phyloP scores from a whole-genome alignment of 2,113 vertebrate genomes.

The Nibea coibor region DNA sequence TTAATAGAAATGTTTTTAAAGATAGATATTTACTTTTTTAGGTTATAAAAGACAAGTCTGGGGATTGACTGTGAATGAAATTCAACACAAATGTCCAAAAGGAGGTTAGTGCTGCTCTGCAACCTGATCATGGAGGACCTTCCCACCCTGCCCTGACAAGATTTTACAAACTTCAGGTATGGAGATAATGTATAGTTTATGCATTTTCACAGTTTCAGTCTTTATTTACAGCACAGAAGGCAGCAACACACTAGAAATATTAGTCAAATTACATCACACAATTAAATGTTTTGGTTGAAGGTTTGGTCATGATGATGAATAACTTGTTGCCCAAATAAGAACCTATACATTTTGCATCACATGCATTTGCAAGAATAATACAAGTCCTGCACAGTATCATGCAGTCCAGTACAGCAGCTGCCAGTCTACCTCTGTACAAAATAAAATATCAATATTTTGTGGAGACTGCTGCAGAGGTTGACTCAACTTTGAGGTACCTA shows the following conservation, averaged over 20 bases:
- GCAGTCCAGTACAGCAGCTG: background rate
- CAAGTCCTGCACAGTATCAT: background rate
- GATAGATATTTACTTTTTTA: background rate
- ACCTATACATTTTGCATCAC: background rate
- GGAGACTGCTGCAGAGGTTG: background rate
- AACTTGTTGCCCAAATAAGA: background rate
- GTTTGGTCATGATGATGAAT: background rate
- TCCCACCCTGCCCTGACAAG: background rate
- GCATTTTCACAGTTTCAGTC: background rate
- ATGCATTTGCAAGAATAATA: background rate
- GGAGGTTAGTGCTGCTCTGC: background rate
- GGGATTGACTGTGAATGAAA: conserved; percentile 2
- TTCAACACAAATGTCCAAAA: background rate
- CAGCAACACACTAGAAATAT: background rate
- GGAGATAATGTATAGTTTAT: background rate
- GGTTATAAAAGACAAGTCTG: background rate
- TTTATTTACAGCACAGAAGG: background rate
- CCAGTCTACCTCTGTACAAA: background rate
- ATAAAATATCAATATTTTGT: background rate
- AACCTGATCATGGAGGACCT: background rate
- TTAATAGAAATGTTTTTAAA: background rate
- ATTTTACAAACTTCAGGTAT: conserved; percentile 7
- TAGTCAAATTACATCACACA: background rate
- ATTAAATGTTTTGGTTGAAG: background rate
- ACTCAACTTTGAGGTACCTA: background rate